Base-by-base conservation (phyloP, 2,113 vertebrate species). In the Callipepla squamata region DNA sequence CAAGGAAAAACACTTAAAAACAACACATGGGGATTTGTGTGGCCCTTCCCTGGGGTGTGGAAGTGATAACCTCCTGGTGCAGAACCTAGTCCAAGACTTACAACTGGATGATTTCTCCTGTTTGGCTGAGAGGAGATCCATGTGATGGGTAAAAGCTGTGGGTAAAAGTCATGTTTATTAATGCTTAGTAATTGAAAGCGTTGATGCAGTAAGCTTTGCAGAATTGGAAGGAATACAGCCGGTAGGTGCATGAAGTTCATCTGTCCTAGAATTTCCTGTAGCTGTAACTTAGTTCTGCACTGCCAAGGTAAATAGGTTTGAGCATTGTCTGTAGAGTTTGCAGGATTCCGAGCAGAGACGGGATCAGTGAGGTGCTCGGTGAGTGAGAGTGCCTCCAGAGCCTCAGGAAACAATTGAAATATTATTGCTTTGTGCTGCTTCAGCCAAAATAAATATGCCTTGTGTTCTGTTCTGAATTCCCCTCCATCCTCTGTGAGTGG, bases 391-490 rank as follows among this genome's bases (percentile, higher is more conserved):
- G 94, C 72, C 90, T 95, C 58, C 45, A 87, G 85, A 72, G 80
- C 77, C 63, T 72, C 68, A 76, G 66, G 85, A 90, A 94, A 87
- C 75, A 30, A 85, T 81, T 89, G 88, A 90, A 94, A 90, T 95
- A 80, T 87, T 91, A 81, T 76, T 94, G 77, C 51, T 93, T 90
- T 94, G 68, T 88, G 73, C 83, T 68, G 1, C 44, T 85, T 68
- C 91, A 92, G 85, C 51, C 57, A 68, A 42, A 73, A 85, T 81
- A 92, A 88, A 91, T 87, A 48, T 22, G 20, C 73, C 9, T 75
- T 77, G 47, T 51, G 47, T 72, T 38, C 65, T 73, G 7, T 74
- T 87, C 63, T 66, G n/a, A 83, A 15, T 80, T 88, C 44, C 8
- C 61, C 38, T 83, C 34, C 36, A n/a, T 94, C 59, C 65, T 57